Conservation (phyloP, 2,797 vertebrate species). For the Sebastes miniatus region DNA sequence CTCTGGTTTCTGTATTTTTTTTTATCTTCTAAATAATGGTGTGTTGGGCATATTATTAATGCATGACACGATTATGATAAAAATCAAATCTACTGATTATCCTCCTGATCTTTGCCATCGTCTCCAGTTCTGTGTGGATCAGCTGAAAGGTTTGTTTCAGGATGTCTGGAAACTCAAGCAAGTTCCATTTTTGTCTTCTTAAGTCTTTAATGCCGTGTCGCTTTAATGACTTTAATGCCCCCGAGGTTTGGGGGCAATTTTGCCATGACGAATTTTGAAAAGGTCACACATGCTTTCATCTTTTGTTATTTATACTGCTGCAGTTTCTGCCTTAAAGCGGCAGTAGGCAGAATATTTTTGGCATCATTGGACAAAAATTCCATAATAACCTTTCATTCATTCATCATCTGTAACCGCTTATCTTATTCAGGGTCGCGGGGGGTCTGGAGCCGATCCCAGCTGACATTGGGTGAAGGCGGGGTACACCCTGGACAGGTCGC, state of each 20-base stretch:
- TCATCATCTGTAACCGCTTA: too few species aligned
- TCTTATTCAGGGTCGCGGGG: too few species aligned
- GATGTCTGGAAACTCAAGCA: background rate
- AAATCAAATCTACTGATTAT: background rate
- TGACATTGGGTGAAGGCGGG: too few species aligned
- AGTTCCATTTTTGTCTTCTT: background rate
- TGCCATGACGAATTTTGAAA: background rate
- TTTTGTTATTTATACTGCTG: background rate
- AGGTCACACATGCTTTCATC: background rate
- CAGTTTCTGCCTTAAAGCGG: background rate
- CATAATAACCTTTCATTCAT: too few species aligned
- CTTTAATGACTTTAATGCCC: background rate
- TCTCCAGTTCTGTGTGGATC: background rate
- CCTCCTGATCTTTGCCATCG: background rate
- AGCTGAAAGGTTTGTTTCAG: background rate
- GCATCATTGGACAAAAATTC: too few species aligned
- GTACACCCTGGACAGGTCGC: too few species aligned
- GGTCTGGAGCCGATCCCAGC: too few species aligned
- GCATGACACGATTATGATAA: too few species aligned
- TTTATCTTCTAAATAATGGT: too few species aligned
- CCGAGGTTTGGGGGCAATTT: background rate
- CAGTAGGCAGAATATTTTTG: too few species aligned
- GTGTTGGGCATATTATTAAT: too few species aligned
- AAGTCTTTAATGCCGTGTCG: background rate
- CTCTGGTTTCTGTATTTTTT: too few species aligned